These are phyloP conservation scores for Euwallacea similis DNA, from an alignment of 1,140 invertebrate species.

Conservation along the genomic window DNA sequence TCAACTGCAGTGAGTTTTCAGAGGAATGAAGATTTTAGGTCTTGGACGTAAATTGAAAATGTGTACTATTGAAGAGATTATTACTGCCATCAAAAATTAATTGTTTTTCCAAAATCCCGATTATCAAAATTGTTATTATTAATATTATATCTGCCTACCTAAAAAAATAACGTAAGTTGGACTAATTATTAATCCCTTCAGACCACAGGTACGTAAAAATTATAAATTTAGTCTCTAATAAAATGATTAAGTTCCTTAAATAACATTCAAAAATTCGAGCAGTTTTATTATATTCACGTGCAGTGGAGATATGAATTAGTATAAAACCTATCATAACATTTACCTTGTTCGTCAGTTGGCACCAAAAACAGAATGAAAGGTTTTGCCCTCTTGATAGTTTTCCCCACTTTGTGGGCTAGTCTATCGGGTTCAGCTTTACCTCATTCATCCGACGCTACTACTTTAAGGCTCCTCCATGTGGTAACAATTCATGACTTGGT, in stretches of 20 bases:
- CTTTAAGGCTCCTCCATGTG: conserved; percentile 24
- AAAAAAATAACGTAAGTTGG: too few relatives aligned
- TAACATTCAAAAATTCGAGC: not conserved
- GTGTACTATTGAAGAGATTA: too few relatives aligned
- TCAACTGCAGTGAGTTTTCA: too few relatives aligned
- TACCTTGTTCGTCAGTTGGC: not conserved
- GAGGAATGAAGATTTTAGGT: too few relatives aligned
- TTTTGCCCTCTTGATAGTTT: conserved; percentile 18
- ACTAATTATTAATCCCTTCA: too few relatives aligned
- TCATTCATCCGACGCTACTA: not conserved
- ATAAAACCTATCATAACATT: not conserved
- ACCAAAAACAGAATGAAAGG: conserved; percentile 1
- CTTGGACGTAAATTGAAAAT: too few relatives aligned
- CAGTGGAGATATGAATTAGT: not conserved
- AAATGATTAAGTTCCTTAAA: conserved; percentile 10
- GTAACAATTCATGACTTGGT: conserved; percentile 4
- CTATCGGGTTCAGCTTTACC: conserved; percentile 2
- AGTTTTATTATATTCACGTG: conserved; percentile 7
- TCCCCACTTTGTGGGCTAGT: conserved; percentile 23
- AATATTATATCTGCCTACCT: too few relatives aligned
- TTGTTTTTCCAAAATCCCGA: too few relatives aligned
- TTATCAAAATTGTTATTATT: too few relatives aligned
- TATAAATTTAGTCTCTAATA: not conserved
- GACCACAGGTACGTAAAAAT: too few relatives aligned
- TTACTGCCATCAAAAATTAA: too few relatives aligned